Evolutionary conservation across 1,140 invertebrate genomes (phyloP).

Genomic region (Drosophila tsacasi): DNA sequence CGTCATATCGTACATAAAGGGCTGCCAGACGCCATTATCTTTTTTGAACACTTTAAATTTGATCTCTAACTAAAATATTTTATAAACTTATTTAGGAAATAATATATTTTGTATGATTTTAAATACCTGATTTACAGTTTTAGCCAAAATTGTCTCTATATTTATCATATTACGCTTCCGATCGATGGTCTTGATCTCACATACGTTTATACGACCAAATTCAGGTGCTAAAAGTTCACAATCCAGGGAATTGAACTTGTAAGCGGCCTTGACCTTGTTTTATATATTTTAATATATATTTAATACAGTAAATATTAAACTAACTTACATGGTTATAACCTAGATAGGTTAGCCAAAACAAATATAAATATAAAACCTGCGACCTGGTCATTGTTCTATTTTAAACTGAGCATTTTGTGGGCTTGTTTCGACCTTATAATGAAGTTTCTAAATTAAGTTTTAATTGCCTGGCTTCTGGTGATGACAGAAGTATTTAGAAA

Average conservation of each 20-base stretch:
- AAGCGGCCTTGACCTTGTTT: constrained; percentile 5
- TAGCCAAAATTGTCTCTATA: neutral
- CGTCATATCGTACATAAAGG: constrained; percentile 25
- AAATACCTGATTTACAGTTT: constrained; percentile 34
- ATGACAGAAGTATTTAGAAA: neutral
- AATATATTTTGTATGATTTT: neutral
- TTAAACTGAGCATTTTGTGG: neutral
- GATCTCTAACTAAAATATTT: neutral
- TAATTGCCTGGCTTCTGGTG: neutral
- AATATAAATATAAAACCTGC: neutral
- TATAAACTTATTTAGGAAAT: neutral
- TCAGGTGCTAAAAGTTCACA: neutral
- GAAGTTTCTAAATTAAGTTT: neutral
- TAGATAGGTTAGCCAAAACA: neutral
- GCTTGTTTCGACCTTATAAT: no score
- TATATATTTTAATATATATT: neutral
- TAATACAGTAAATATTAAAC: no score
- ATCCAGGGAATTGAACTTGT: constrained; percentile 29
- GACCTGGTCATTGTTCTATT: neutral
- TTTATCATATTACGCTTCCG: constrained; percentile 26
- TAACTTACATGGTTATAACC: constrained; percentile 4
- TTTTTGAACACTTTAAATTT: constrained; percentile 12
- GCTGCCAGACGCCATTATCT: constrained; percentile 40
- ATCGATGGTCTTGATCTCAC: constrained; percentile 38
- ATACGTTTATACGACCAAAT: neutral